Conservation (phyloP, 92 coral and sea anemone species). For the Bergia sp. region DNA sequence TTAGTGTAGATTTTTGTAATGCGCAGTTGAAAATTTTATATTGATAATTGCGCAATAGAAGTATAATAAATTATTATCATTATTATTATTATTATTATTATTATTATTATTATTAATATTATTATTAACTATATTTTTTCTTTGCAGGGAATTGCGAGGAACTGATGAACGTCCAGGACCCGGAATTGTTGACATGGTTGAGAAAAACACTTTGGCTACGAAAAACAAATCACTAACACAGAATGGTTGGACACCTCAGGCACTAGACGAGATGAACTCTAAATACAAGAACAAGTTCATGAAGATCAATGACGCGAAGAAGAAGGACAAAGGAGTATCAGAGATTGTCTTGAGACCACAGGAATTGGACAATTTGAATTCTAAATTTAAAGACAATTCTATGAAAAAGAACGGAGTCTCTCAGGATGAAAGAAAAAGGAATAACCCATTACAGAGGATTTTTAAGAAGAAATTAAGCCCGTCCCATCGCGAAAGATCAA, state of each 20-base stretch:
- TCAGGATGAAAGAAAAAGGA: slow-evolving; percentile 9
- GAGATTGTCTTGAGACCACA: slow-evolving; percentile 25
- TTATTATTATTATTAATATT: no score
- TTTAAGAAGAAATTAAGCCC: slow-evolving; percentile 18
- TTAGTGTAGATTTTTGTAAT: no score
- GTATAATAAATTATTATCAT: no score
- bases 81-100: no score
- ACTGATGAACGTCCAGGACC: not conserved
- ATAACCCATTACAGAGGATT: not conserved
- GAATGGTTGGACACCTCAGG: slow-evolving; percentile 26
- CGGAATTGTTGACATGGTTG: not conserved
- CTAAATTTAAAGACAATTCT: slow-evolving; percentile 20
- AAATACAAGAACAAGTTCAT: slow-evolving; percentile 20
- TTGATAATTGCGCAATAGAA: no score
- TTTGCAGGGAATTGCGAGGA: not conserved
- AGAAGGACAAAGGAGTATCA: not conserved
- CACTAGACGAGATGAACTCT: slow-evolving; percentile 19
- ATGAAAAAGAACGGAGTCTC: slow-evolving; percentile 7
- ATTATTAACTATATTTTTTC: not conserved
- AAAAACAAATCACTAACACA: not conserved
- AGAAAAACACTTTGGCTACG: not conserved
- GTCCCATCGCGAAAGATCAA: slow-evolving; percentile 24
- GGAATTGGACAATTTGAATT: not conserved
- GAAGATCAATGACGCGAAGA: not conserved
- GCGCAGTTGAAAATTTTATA: no score